phyloP scores from a whole-genome alignment of 2,888 invertebrate genomes.

The Lepidochrysops patricia region DNA sequence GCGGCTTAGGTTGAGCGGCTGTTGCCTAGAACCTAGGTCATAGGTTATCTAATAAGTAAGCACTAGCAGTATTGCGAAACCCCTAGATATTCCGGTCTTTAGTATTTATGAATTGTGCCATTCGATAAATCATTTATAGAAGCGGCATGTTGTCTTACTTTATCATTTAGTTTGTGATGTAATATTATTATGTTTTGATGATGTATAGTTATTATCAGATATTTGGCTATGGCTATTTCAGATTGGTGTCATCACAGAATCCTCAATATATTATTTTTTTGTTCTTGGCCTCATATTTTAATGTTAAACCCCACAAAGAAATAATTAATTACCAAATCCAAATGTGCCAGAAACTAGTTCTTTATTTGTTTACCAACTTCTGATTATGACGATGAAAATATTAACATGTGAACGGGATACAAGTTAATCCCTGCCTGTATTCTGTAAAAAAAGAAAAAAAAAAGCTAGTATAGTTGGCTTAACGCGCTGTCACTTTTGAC shows the following conservation, averaged over 20 bases:
- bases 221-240: too few relatives aligned
- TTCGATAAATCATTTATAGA: conserved; percentile 2
- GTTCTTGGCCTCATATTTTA: background rate
- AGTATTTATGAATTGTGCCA: background rate
- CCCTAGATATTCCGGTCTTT: conserved; percentile 1
- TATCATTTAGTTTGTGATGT: background rate
- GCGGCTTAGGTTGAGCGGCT: background rate
- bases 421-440: background rate
- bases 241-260: too few relatives aligned
- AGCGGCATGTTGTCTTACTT: background rate
- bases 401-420: conserved; percentile 8
- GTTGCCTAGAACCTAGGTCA: background rate
- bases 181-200: too few relatives aligned
- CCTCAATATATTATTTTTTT: too few relatives aligned
- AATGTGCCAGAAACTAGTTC: background rate
- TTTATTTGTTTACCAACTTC: background rate
- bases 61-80: conserved; percentile 5
- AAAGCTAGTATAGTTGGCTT: background rate
- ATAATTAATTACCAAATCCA: background rate
- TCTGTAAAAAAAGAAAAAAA: background rate
- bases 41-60: conserved; percentile 8
- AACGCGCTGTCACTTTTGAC: conserved; percentile 1
- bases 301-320: background rate
- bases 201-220: too few relatives aligned
- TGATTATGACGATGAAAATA: background rate